Evolutionary conservation across 2,113 vertebrate species (phyloP).

Genomic region (Oriolus oriolus): DNA sequence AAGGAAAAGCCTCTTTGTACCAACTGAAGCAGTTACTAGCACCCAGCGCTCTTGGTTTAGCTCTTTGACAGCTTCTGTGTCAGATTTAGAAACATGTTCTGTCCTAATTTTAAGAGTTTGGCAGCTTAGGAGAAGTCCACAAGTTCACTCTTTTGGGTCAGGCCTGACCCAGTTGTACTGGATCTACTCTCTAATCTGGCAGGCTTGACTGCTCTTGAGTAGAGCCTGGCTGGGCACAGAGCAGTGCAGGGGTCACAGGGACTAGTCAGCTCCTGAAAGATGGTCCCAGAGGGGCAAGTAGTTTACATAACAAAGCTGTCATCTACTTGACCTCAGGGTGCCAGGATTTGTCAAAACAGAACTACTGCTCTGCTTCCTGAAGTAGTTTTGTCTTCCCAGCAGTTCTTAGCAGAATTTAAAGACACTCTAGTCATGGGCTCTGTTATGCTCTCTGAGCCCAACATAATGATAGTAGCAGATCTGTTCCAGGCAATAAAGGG

Average conservation of each 20-base stretch:
- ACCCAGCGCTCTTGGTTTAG: not conserved
- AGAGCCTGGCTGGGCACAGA: not conserved
- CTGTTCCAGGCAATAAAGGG: not conserved
- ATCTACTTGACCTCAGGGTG: not conserved
- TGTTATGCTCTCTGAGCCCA: not conserved
- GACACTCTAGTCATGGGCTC: not conserved
- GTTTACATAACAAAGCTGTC: not conserved
- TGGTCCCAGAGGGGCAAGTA: not conserved
- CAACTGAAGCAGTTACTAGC: not conserved
- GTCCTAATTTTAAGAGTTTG: not conserved
- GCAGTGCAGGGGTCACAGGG: not conserved
- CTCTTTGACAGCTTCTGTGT: not conserved
- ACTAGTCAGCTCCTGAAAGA: not conserved
- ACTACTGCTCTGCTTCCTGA: not conserved
- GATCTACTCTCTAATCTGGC: not conserved
- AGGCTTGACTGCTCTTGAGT: not conserved
- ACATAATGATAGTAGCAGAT: not conserved
- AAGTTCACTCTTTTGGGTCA: not conserved
- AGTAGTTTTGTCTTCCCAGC: not conserved
- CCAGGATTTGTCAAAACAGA: not conserved
- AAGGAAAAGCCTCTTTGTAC: not conserved
- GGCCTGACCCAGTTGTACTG: not conserved
- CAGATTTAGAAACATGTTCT: not conserved
- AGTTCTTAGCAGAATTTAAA: not conserved
- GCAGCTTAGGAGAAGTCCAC: not conserved